Evolutionary conservation across 2,113 vertebrate species (phyloP), one percentile per base, ranked within the genome.

Genomic region (Vanacampus margaritifer): DNA sequence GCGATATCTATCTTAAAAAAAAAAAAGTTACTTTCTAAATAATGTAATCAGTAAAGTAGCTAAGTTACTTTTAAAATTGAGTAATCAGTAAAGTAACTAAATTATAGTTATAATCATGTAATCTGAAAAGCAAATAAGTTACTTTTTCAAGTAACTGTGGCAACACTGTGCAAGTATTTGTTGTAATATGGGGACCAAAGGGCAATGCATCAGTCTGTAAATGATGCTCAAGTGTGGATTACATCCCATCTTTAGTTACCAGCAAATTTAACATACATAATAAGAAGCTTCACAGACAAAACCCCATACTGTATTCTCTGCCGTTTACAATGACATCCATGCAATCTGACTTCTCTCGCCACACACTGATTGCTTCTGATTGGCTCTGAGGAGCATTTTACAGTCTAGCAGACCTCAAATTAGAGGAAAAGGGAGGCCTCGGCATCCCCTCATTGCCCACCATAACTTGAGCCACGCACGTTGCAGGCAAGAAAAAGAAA

Each of bases 401-500:
- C 58, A 61, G 12, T 39, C 59, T 5, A 39, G 10, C 36, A 23
- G 36, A n/a, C 58, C 59, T 41, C 32, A 23, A n/a, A 26, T 62
- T 10, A 21, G 3, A 24, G 39, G 19, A 62, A 5, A 26, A 43
- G 0, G 14, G 3, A 57, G 51, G 51, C 51, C 51, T 50, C 8
- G 23, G 51, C 28, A 53, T 50, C 43, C 62, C 61, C 11, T n/a
- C 26, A 50, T 4, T 2, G 41, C 21, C 0, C 46, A 65, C 62
- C 65, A 24, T 60, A 26, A 72, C 9, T 3, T 43, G 46, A 68
- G 32, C 41, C 54, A 70, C 69, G 65, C 70, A 46, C 41, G 68
- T 79, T 65, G 66, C 46, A 68, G 53, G 36, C 57, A 67, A 75
- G 68, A 78, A 24, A 65, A 64, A 37, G 46, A 56, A n/a, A 60